phyloP scores from a whole-genome alignment of 2,113 vertebrate genomes.

The Microcebus murinus region DNA sequence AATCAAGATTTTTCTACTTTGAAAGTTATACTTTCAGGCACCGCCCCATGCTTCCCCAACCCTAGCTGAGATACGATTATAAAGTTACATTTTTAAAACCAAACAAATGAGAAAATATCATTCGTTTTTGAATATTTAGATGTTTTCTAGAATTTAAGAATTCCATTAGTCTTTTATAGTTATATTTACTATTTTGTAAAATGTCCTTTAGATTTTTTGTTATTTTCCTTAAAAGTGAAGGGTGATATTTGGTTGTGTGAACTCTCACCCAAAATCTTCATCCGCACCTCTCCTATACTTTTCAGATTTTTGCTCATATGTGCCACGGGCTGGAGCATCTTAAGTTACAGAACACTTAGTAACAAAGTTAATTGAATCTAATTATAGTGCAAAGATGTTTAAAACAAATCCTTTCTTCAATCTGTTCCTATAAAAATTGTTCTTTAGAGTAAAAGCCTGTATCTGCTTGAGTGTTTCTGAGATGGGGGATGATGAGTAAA shows the following conservation, averaged over 20 bases:
- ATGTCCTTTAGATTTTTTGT: not conserved
- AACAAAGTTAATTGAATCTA: not conserved
- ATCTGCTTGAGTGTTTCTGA: not conserved
- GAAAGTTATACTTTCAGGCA: not conserved
- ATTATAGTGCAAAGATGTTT: not conserved
- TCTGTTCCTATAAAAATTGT: slow-evolving; percentile 1
- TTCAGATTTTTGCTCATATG: not conserved
- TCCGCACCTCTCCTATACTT: not conserved
- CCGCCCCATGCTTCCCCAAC: not conserved
- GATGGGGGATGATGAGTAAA: not conserved
- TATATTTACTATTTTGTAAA: not conserved
- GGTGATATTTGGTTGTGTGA: not conserved
- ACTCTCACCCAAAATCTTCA: not conserved
- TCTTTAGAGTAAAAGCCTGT: slow-evolving; percentile 10
- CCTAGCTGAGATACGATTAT: not conserved
- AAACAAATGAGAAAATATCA: slow-evolving; percentile 6
- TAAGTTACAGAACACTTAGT: slow-evolving; percentile 22
- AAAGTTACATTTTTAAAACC: not conserved
- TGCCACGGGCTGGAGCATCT: not conserved
- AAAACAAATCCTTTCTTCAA: slow-evolving; percentile 30
- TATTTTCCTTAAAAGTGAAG: slow-evolving; percentile 15
- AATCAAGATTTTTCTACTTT: not conserved
- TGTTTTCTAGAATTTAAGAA: slow-evolving; percentile 6
- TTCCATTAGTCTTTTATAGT: not conserved
- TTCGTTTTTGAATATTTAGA: not conserved